phyloP scores from a whole-genome alignment of 1,140 invertebrate genomes.

The Anthonomus grandis region DNA sequence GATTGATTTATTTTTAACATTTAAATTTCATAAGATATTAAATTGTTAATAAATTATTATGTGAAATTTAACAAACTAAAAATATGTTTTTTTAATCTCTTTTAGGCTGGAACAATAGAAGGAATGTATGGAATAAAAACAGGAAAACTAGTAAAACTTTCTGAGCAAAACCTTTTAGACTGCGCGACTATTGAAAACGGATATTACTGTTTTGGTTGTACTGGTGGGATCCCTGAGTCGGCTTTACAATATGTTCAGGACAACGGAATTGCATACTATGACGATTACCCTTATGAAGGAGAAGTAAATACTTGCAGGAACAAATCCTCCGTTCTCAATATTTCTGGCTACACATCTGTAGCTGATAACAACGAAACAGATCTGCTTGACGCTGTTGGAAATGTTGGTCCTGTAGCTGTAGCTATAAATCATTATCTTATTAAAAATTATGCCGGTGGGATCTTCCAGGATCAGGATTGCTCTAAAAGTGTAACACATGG shows the following conservation, averaged over 20 bases:
- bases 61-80: too few relatives aligned
- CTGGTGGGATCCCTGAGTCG: slow-evolving; percentile 62
- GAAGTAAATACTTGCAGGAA: slow-evolving; percentile 31
- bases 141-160: slow-evolving; percentile 81
- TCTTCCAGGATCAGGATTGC: slow-evolving; percentile 63
- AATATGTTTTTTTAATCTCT: slow-evolving; percentile 25
- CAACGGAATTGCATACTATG: slow-evolving; percentile 67
- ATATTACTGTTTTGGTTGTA: slow-evolving; percentile 54
- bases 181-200: slow-evolving; percentile 78
- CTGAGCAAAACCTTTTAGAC: slow-evolving; percentile 96
- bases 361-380: slow-evolving; percentile 48
- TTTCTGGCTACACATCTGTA: slow-evolving; percentile 2
- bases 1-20: too few relatives aligned
- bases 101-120: slow-evolving; percentile 87
- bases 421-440: slow-evolving; percentile 78
- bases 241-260: slow-evolving; percentile 63
- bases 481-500: slow-evolving; percentile 65
- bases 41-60: too few relatives aligned
- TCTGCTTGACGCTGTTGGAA: slow-evolving; percentile 51
- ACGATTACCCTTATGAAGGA: slow-evolving; percentile 59
- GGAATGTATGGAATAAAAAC: slow-evolving; percentile 87
- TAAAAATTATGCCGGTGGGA: slow-evolving; percentile 65
- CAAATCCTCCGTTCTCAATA: not conserved
- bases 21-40: too few relatives aligned
- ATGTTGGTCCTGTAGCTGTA: slow-evolving; percentile 64